Base-by-base conservation (phyloP, 2,113 vertebrate species). In the Saccopteryx bilineata region DNA sequence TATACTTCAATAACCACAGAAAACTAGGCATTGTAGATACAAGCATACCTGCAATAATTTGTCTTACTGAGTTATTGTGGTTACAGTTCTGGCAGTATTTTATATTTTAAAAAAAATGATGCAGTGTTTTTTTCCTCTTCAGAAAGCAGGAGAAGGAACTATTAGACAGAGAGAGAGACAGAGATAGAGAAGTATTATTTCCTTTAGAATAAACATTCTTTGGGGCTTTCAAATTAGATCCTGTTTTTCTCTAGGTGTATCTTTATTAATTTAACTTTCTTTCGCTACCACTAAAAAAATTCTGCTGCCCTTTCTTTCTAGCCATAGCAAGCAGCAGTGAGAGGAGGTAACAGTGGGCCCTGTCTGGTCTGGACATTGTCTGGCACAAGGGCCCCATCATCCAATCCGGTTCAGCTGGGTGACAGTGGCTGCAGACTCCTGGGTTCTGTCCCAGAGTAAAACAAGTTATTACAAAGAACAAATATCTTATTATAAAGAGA, bases 181-280 rank as follows among this genome's bases (percentile, higher is more conserved):
- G 33, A 12, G 21, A 72, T 19, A 46, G 76, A 61, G 33, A 50
- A 39, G 7, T 4, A 19, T 50, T 56, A 52, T 93, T 60, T 88
- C 39, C 75, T 90, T 52, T 74, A 23, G 87, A 92, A 75, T 87
- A 18, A 83, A 74, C 9, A 94, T 61, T 8, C 31, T 80, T 79
- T 82, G 72, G 94, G 50, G 23, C 58, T 95, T 92, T 84, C 76
- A 61, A 69, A 63, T 90, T 65, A 6, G 17, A 76, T 68, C 72
- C 39, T 95, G 19, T 66, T 84, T 94, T 71, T 48, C 33, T n/a
- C 13, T 50, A 58, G 63, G 26, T 33, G 7, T 80, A 50, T 72
- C n/a, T 80, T 92, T 84, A 72, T 92, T 92, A 78, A 96, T 81
- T 79, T 90, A 58, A 76, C 26, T 85, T 93, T 31, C 15, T 91